phyloP scores from a whole-genome alignment of 2,113 vertebrate species.

The Turnix velox region DNA sequence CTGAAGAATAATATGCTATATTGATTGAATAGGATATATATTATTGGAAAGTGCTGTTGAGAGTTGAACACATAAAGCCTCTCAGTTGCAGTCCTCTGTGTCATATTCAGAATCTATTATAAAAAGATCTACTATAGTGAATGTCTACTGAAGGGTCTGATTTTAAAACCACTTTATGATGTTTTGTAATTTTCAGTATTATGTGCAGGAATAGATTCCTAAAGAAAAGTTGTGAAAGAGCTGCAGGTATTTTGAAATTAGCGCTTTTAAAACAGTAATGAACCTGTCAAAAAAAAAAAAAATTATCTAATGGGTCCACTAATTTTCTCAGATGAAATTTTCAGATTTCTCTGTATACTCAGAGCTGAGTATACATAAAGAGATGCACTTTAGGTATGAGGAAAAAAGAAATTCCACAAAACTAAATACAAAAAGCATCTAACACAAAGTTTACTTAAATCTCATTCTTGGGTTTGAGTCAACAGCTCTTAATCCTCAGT shows the following conservation, averaged over 20 bases:
- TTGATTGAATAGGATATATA: neutral
- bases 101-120: neutral
- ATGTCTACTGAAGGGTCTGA: neutral
- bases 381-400: neutral
- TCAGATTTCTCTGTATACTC: neutral
- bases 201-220: neutral
- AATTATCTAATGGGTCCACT: neutral
- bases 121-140: neutral
- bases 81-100: neutral
- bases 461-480: neutral
- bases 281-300: neutral
- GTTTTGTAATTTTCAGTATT: neutral
- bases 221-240: neutral
- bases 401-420: neutral
- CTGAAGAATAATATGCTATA: neutral
- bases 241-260: neutral
- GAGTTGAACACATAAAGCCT: neutral
- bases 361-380: neutral
- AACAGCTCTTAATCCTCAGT: neutral
- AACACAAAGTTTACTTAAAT: neutral
- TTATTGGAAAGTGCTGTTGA: neutral
- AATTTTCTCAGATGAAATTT: neutral
- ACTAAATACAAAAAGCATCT: neutral
- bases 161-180: neutral
- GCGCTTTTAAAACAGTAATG: neutral